Conservation (phyloP, 1,140 invertebrate species). For the Plodia interpunctella region DNA sequence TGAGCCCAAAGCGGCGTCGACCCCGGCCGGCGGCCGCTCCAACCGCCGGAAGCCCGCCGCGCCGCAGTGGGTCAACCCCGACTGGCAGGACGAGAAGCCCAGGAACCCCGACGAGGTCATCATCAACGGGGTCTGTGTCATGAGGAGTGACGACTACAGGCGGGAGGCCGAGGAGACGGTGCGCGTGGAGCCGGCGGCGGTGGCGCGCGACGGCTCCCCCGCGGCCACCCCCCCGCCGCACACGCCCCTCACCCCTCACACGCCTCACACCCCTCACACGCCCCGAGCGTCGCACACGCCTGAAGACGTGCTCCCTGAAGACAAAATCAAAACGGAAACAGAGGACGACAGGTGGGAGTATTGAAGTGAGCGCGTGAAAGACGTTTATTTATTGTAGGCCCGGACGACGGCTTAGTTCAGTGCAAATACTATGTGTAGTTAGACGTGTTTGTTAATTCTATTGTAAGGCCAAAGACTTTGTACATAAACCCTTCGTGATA, state of each 20-base stretch:
- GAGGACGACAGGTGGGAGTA: slow-evolving; percentile 75
- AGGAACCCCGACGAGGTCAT: slow-evolving; percentile 86
- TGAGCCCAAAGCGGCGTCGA: slow-evolving; percentile 63
- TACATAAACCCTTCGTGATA: slow-evolving; percentile 46
- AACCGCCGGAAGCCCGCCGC: slow-evolving; percentile 93
- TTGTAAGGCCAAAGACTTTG: slow-evolving; percentile 70
- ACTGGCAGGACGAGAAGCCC: slow-evolving; percentile 86
- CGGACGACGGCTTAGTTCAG: slow-evolving; percentile 31
- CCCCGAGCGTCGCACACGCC: slow-evolving; percentile 22
- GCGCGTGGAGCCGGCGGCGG: slow-evolving; percentile 84
- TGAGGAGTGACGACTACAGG: slow-evolving; percentile 87
- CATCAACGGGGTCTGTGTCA: slow-evolving; percentile 94
- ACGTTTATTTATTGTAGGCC: slow-evolving; percentile 27
- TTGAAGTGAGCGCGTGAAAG: slow-evolving; percentile 30
- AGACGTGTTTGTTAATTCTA: slow-evolving; percentile 50
- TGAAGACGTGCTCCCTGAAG: slow-evolving; percentile 53
- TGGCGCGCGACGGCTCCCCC: slow-evolving; percentile 77
- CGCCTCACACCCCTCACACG: slow-evolving; percentile 25
- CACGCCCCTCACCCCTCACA: slow-evolving; percentile 31
- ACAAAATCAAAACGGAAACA: slow-evolving; percentile 67
- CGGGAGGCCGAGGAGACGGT: slow-evolving; percentile 83
- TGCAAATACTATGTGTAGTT: slow-evolving; percentile 40
- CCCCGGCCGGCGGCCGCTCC: slow-evolving; percentile 77
- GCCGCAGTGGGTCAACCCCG: slow-evolving; percentile 97
- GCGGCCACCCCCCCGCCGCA: slow-evolving; percentile 30